phyloP scores from a whole-genome alignment of 1,140 invertebrate species.

The Eupristina koningsbergeri region DNA sequence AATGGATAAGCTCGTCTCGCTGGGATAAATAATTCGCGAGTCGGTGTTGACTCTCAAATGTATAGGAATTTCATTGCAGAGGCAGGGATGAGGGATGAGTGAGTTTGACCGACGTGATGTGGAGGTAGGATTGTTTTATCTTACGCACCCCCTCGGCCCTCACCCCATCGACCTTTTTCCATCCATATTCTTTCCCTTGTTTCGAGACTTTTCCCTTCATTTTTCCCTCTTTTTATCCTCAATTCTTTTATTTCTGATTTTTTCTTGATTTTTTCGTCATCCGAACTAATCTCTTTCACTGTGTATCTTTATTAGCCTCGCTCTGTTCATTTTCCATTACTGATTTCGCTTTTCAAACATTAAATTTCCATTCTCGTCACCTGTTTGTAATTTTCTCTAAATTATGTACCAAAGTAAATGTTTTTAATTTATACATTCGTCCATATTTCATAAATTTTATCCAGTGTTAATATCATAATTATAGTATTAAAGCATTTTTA shows the following conservation, averaged over 20 bases:
- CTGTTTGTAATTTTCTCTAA: neutral
- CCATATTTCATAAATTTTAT: too few species aligned
- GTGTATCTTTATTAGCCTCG: conserved; percentile 11
- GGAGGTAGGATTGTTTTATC: conserved; percentile 53
- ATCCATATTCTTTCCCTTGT: conserved; percentile 43
- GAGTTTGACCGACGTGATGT: conserved; percentile 68
- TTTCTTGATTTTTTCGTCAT: conserved; percentile 46
- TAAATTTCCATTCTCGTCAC: neutral
- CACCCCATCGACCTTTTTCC: neutral
- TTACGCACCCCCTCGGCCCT: neutral
- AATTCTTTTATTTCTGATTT: conserved; percentile 51
- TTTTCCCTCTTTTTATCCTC: conserved; percentile 54
- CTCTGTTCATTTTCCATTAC: neutral
- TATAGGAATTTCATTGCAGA: conserved; percentile 64
- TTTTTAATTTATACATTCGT: too few species aligned
- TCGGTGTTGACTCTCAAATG: conserved; percentile 43
- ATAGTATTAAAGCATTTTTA: too few species aligned
- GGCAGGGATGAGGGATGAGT: conserved; percentile 49
- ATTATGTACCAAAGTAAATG: too few species aligned
- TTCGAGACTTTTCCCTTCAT: conserved; percentile 30
- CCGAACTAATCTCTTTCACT: neutral
- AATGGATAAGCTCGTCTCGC: conserved; percentile 16
- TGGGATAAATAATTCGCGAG: conserved; percentile 56
- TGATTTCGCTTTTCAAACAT: neutral
- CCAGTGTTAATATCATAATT: too few species aligned